Conservation (phyloP, 2,113 vertebrate genomes). For the Desmodus rotundus region DNA sequence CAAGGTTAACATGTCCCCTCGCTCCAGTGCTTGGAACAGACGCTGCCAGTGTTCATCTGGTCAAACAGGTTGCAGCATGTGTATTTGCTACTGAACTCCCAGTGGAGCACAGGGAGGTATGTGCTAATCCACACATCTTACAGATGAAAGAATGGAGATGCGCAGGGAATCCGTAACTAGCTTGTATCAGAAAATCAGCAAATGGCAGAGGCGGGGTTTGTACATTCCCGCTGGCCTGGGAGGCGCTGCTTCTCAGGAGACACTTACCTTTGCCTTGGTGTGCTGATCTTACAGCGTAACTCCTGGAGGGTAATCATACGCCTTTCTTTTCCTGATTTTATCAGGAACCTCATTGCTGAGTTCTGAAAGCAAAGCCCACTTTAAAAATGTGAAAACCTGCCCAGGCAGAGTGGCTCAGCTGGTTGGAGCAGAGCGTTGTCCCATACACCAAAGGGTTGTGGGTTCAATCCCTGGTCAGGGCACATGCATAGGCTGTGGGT, state of each 20-base stretch:
- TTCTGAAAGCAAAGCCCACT: not conserved
- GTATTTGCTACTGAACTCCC: not conserved
- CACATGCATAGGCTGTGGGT: no score
- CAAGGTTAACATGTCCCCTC: not conserved
- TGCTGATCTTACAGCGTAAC: not conserved
- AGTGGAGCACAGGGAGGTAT: not conserved
- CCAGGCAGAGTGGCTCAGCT: no score
- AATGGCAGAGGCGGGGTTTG: not conserved
- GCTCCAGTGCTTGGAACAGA: not conserved
- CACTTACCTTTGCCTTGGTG: not conserved
- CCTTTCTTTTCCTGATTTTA: not conserved
- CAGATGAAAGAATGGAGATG: not conserved
- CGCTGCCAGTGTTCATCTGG: not conserved
- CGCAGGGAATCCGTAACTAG: not conserved
- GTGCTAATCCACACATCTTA: not conserved
- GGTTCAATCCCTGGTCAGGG: no score
- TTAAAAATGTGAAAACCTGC: not conserved
- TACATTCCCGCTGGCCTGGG: not conserved
- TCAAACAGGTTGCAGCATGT: not conserved
- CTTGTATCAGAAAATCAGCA: not conserved
- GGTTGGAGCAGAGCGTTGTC: no score
- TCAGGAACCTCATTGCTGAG: not conserved
- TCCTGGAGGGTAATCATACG: not conserved
- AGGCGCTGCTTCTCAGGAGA: not conserved
- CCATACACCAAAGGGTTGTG: no score